Percentiles rank a stretch among this genome's conserved stretches.
phyloP scores from a whole-genome alignment of 2,797 vertebrate genomes.

The Gambelia wislizenii region DNA sequence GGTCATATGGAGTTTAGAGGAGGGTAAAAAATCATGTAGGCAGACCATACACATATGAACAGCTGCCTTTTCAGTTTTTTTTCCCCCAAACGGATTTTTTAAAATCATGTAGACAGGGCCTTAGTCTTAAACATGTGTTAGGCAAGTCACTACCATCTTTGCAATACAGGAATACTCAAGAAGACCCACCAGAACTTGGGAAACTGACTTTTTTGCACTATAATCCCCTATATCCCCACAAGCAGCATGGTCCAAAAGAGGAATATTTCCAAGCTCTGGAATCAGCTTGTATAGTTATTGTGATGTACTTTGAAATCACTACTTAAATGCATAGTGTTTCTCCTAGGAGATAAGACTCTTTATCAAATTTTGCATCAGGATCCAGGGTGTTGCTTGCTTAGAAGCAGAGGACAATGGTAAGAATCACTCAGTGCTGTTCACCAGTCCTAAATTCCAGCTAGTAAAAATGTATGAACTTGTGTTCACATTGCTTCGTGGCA shows the following conservation, averaged over 20 bases:
- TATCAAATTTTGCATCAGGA: not conserved
- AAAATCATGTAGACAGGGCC: too few relatives aligned
- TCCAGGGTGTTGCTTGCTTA: not conserved
- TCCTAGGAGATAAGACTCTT: not conserved
- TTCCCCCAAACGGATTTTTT: too few relatives aligned
- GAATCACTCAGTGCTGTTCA: not conserved
- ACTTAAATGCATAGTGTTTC: not conserved
- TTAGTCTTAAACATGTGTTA: not conserved
- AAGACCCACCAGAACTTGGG: too few relatives aligned
- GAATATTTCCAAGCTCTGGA: too few relatives aligned
- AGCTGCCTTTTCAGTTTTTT: too few relatives aligned
- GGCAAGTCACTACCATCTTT: not conserved
- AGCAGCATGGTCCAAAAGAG: too few relatives aligned
- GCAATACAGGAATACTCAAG: not conserved
- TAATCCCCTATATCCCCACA: too few relatives aligned
- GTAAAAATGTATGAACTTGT: constrained; percentile 37
- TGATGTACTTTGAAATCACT: not conserved
- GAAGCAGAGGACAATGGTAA: not conserved
- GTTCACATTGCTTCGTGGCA: constrained; percentile 67
- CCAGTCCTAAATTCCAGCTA: not conserved
- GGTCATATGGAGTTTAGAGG: too few relatives aligned
- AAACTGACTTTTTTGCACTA: too few relatives aligned
- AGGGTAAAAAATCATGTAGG: too few relatives aligned
- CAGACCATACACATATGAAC: too few relatives aligned
- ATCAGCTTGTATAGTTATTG: not conserved